These are phyloP conservation scores for Rhinopomastus cyanomelas DNA, from an alignment of 2,113 vertebrate species.

Conservation along the genomic window DNA sequence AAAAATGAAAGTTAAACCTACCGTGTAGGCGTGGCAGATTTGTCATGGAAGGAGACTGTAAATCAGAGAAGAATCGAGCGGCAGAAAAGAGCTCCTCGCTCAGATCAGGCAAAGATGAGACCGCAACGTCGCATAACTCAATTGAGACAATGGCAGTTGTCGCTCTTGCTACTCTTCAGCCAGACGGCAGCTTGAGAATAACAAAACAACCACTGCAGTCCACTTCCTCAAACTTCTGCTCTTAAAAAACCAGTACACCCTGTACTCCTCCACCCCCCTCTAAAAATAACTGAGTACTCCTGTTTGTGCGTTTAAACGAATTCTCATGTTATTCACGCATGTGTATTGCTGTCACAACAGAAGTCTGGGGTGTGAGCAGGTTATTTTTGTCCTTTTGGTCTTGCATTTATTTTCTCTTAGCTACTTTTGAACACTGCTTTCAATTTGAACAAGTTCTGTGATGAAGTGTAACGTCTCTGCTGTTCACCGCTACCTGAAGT, in stretches of 20 bases:
- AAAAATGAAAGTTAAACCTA: conserved; percentile 49
- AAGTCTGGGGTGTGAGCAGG: neutral
- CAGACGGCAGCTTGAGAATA: neutral
- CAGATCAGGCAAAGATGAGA: neutral
- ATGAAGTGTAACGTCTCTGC: neutral
- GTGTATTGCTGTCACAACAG: neutral
- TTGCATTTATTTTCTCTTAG: neutral
- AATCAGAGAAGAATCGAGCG: neutral
- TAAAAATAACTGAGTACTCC: neutral
- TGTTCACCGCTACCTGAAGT: neutral
- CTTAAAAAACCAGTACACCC: neutral
- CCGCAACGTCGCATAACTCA: neutral
- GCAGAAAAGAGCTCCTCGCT: neutral
- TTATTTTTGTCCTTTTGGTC: neutral
- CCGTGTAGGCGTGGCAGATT: conserved; percentile 49
- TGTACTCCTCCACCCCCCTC: neutral
- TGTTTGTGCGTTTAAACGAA: neutral
- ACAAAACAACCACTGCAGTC: conserved; percentile 21
- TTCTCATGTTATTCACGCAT: neutral
- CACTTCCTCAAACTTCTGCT: conserved; percentile 61
- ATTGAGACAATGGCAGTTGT: neutral
- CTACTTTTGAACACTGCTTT: neutral
- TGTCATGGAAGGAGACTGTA: neutral
- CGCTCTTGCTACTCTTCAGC: neutral
- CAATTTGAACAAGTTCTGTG: neutral